Conservation (phyloP, 2,888 invertebrate genomes). For the Laothoe populi region DNA sequence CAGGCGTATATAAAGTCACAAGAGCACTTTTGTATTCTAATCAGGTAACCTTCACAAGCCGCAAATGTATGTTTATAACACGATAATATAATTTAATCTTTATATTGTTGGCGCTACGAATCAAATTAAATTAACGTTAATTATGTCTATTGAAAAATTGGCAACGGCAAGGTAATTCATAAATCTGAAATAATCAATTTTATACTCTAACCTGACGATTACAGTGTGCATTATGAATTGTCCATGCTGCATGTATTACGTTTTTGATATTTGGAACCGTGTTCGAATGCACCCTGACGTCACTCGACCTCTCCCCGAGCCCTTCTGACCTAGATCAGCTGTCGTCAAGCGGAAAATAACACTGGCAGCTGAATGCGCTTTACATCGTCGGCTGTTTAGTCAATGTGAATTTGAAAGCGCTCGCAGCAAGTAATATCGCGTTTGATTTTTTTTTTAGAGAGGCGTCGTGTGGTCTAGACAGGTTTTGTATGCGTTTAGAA, state of each 20-base stretch:
- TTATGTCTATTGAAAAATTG: conserved; percentile 44
- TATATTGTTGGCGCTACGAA: conserved; percentile 1
- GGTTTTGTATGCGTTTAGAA: conserved; percentile 37
- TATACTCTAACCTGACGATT: conserved; percentile 38
- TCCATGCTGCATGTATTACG: conserved; percentile 33
- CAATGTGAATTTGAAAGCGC: conserved; percentile 31
- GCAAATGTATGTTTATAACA: conserved; percentile 44
- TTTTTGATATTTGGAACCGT: conserved; percentile 36
- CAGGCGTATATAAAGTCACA: conserved; percentile 42
- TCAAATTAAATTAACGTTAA: conserved; percentile 33
- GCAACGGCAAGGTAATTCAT: conserved; percentile 43
- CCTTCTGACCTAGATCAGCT: conserved; percentile 69
- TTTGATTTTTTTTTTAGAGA: conserved; percentile 35
- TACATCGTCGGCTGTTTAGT: conserved; percentile 33
- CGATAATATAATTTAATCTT: conserved; percentile 27
- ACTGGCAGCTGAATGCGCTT: conserved; percentile 42
- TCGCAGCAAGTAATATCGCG: conserved; percentile 34
- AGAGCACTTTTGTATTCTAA: conserved; percentile 46
- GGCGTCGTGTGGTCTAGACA: conserved; percentile 64
- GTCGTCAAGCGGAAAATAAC: conserved; percentile 67
- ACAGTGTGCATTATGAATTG: conserved; percentile 44
- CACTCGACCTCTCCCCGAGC: conserved; percentile 59
- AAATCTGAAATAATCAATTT: conserved; percentile 37
- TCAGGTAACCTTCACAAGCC: conserved; percentile 44
- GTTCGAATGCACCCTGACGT: conserved; percentile 71